phyloP scores from a whole-genome alignment of 2,113 vertebrate genomes.

The Antigone vipio region DNA sequence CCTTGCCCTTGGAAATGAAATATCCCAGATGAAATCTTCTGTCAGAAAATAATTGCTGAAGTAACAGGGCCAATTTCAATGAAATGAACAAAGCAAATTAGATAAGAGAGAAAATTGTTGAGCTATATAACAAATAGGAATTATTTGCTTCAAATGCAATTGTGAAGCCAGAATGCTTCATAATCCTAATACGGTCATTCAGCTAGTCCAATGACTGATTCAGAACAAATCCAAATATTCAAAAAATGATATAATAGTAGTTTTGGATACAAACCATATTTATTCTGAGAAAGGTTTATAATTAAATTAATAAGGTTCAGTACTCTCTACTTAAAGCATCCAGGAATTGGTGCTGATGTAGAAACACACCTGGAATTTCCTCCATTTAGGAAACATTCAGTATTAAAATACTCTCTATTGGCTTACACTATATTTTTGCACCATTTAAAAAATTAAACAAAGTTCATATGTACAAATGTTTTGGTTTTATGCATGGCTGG shows the following conservation, averaged over 20 bases:
- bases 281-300: neutral
- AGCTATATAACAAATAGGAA: neutral
- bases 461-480: neutral
- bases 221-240: neutral
- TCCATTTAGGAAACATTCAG: neutral
- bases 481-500: neutral
- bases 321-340: neutral
- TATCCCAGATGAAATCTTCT: conserved; percentile 59
- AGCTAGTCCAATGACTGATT: neutral
- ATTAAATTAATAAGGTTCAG: neutral
- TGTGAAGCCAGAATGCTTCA: neutral
- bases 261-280: neutral
- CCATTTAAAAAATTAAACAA: neutral
- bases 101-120: conserved; percentile 22
- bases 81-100: conserved; percentile 63
- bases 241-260: neutral
- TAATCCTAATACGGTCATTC: neutral
- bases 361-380: neutral
- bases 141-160: neutral
- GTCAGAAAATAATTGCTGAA: conserved; percentile 63
- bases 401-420: neutral
- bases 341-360: neutral
- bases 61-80: conserved; percentile 38
- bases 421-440: neutral
- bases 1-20: conserved; percentile 23